Evolutionary conservation across 2,888 invertebrate species (phyloP).

Genomic region (Automeris io): DNA sequence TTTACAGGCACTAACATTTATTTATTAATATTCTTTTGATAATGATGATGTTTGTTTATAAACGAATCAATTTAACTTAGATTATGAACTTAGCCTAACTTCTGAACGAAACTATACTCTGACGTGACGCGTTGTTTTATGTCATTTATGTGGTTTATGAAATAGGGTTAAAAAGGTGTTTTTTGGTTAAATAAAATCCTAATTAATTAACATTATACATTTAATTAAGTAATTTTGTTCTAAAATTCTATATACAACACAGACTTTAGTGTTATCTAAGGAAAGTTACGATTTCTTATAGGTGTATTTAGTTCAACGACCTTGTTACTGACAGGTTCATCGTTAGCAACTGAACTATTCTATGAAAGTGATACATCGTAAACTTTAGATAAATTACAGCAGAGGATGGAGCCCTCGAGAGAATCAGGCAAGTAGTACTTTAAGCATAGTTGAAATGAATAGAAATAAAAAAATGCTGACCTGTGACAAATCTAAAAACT

Average conservation of each 20-base stretch:
- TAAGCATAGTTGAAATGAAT: slow-evolving; percentile 2
- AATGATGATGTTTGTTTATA: not conserved
- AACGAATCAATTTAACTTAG: slow-evolving; percentile 3
- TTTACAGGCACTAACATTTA: no score
- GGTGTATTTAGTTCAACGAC: slow-evolving; percentile 77
- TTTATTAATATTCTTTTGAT: not conserved
- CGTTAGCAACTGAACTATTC: slow-evolving; percentile 65
- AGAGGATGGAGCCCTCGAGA: slow-evolving; percentile 72
- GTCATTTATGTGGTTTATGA: slow-evolving; percentile 40
- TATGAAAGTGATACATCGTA: slow-evolving; percentile 64
- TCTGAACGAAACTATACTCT: slow-evolving; percentile 33
- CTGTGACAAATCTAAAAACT: slow-evolving; percentile 9
- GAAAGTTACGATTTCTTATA: slow-evolving; percentile 55
- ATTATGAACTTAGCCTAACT: no score
- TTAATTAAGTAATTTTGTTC: slow-evolving; percentile 3
- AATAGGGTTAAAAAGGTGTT: slow-evolving; percentile 30
- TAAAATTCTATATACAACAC: slow-evolving; percentile 20
- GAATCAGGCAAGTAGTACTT: slow-evolving; percentile 55
- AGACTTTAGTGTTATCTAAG: slow-evolving; percentile 32
- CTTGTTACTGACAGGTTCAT: slow-evolving; percentile 77
- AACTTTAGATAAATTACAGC: slow-evolving; percentile 45
- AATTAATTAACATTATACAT: slow-evolving; percentile 9
- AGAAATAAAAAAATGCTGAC: slow-evolving; percentile 1
- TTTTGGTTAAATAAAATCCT: slow-evolving; percentile 16
- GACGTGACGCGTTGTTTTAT: slow-evolving; percentile 63